These are phyloP conservation scores for Ips typographus DNA, from an alignment of 1,140 invertebrate genomes.

Conservation along the genomic window DNA sequence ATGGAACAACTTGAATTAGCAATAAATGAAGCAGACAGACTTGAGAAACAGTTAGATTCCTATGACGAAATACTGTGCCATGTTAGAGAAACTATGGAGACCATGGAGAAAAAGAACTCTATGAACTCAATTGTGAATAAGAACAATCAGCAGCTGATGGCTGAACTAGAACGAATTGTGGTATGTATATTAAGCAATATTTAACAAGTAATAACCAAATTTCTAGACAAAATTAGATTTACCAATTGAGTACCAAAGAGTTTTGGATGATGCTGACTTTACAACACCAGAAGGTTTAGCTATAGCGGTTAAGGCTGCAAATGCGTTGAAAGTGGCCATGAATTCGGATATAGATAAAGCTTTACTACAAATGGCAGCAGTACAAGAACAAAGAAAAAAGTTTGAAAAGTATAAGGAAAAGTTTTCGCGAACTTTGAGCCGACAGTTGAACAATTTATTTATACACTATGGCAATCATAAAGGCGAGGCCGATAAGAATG, in stretches of 20 bases:
- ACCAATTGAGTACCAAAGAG: slow-evolving; percentile 66
- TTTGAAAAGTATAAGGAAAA: slow-evolving; percentile 82
- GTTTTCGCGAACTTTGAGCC: slow-evolving; percentile 79
- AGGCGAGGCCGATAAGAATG: slow-evolving; percentile 50
- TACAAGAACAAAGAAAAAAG: slow-evolving; percentile 84
- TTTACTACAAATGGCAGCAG: slow-evolving; percentile 72
- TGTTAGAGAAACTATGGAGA: slow-evolving; percentile 81
- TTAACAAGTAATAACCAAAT: slow-evolving; percentile 14
- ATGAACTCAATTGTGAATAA: slow-evolving; percentile 83
- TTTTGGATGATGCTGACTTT: slow-evolving; percentile 60
- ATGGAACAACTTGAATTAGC: slow-evolving; percentile 84
- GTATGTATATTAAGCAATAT: slow-evolving; percentile 55
- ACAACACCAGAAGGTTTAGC: slow-evolving; percentile 71
- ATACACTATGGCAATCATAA: slow-evolving; percentile 79
- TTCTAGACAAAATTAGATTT: slow-evolving; percentile 73
- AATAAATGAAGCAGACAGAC: slow-evolving; percentile 72
- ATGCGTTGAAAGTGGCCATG: slow-evolving; percentile 76
- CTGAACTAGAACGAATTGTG: slow-evolving; percentile 79
- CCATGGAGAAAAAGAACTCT: slow-evolving; percentile 91
- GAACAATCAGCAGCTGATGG: slow-evolving; percentile 78
- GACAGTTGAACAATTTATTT: slow-evolving; percentile 91
- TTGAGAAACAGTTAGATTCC: slow-evolving; percentile 71
- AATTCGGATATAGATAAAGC: slow-evolving; percentile 68
- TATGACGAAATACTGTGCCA: slow-evolving; percentile 81
- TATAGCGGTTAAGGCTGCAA: slow-evolving; percentile 77